Percentiles rank a stretch among this genome's conserved stretches.
These are phyloP conservation scores for Mizuhopecten yessoensis DNA, from an alignment of 1,140 invertebrate species.

Conservation along the genomic window DNA sequence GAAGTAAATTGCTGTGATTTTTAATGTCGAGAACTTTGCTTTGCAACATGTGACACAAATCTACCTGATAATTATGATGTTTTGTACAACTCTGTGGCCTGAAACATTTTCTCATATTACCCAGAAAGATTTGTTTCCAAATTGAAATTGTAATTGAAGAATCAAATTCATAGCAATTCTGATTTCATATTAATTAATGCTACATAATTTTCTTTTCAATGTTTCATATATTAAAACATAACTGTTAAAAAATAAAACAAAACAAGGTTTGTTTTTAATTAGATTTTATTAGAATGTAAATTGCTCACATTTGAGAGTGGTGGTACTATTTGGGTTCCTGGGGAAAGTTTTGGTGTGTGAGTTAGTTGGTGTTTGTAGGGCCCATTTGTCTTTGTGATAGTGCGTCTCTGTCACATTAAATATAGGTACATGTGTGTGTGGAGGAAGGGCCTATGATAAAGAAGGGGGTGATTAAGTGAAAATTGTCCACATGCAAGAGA, in stretches of 20 bases:
- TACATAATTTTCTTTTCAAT: too few species aligned
- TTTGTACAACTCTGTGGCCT: neutral
- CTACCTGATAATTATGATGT: neutral
- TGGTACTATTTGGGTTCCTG: neutral
- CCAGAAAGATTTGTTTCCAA: neutral
- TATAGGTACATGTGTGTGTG: neutral
- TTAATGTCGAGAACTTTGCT: neutral
- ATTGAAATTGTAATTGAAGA: neutral
- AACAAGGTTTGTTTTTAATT: neutral
- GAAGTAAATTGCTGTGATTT: constrained; percentile 13
- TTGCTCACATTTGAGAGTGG: neutral
- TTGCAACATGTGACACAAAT: neutral
- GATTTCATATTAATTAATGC: too few species aligned
- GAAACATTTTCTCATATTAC: neutral
- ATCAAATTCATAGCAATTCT: too few species aligned
- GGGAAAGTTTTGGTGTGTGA: neutral
- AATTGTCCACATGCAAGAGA: constrained; percentile 15
- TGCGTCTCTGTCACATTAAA: neutral
- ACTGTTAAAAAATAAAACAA: neutral
- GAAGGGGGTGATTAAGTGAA: neutral
- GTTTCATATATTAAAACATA: too few species aligned
- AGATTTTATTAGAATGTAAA: too few species aligned
- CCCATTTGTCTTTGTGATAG: constrained; percentile 11
- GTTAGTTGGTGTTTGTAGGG: neutral
- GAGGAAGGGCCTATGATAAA: neutral